phyloP scores from a whole-genome alignment of 2,888 invertebrate genomes.

The Rhamphomyia laevipes region DNA sequence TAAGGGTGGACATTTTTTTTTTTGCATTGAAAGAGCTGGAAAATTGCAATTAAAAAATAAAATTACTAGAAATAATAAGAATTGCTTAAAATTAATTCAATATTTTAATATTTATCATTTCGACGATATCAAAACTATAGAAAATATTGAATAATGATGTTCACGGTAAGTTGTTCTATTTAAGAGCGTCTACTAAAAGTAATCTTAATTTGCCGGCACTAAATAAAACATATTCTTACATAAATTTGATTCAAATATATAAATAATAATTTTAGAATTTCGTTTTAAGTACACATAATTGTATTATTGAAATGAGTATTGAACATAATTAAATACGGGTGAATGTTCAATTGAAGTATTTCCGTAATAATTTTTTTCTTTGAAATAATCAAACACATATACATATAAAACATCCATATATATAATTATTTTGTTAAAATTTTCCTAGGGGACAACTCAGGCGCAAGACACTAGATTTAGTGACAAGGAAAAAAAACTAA shows the following conservation, averaged over 20 bases:
- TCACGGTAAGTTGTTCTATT: slow-evolving; percentile 27
- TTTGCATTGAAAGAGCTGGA: not conserved
- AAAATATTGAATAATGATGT: slow-evolving; percentile 22
- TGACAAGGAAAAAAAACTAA: slow-evolving; percentile 97
- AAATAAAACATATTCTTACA: too few species aligned
- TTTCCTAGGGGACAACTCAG: slow-evolving; percentile 82
- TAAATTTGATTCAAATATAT: not conserved
- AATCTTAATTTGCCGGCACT: not conserved
- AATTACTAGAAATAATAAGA: not conserved
- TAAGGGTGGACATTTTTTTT: not conserved
- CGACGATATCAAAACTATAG: not conserved
- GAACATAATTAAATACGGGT: too few species aligned
- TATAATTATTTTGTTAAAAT: slow-evolving; percentile 10
- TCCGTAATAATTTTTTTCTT: not conserved
- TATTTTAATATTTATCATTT: not conserved
- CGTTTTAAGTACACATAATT: too few species aligned
- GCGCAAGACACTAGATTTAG: slow-evolving; percentile 99
- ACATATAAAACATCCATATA: too few species aligned
- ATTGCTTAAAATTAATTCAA: not conserved
- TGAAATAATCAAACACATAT: not conserved
- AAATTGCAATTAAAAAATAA: not conserved
- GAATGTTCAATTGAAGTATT: too few species aligned
- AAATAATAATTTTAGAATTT: too few species aligned
- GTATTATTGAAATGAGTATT: too few species aligned
- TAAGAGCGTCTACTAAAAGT: not conserved